A percentile compares a stretch with the other conserved stretches of the same genome.
phyloP scores from a whole-genome alignment of 2,888 invertebrate species.

The Caenorhabditis japonica region DNA sequence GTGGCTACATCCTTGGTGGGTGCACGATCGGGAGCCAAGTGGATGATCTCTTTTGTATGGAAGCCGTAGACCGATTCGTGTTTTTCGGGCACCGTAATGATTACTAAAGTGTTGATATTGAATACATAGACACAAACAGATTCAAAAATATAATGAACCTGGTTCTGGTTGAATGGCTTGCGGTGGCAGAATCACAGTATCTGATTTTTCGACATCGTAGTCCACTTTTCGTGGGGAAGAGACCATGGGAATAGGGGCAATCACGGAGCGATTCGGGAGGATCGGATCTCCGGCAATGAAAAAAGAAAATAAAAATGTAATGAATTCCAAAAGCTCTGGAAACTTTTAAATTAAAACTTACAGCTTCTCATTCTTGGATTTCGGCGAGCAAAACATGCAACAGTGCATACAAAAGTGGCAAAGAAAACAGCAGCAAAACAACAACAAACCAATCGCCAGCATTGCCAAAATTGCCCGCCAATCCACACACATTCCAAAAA shows the following conservation, averaged over 20 bases:
- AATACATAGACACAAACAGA: background rate
- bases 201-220: slow-evolving; percentile 43
- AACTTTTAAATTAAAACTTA: background rate
- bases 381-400: slow-evolving; percentile 47
- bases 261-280: slow-evolving; percentile 18
- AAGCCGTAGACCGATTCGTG: slow-evolving; percentile 54
- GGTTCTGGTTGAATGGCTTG: slow-evolving; percentile 45
- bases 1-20: slow-evolving; percentile 45
- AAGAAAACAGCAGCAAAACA: slow-evolving; percentile 40
- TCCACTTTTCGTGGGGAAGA: slow-evolving; percentile 16
- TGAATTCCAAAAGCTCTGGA: background rate
- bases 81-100: slow-evolving; percentile 51
- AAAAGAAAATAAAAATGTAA: too few relatives aligned
- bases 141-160: too few relatives aligned
- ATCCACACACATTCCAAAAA: slow-evolving; percentile 54
- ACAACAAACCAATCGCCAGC: slow-evolving; percentile 11
- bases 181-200: slow-evolving; percentile 35
- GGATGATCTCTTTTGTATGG: slow-evolving; percentile 55
- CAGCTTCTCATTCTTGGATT: slow-evolving; percentile 19
- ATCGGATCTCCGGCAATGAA: slow-evolving; percentile 43
- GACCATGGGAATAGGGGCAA: slow-evolving; percentile 25
- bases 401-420: slow-evolving; percentile 53
- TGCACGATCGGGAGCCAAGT: slow-evolving; percentile 48
- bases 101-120: slow-evolving; percentile 14
- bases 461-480: slow-evolving; percentile 51